phyloP scores from a whole-genome alignment of 2,113 vertebrate species.

The Atrichornis clamosus region DNA sequence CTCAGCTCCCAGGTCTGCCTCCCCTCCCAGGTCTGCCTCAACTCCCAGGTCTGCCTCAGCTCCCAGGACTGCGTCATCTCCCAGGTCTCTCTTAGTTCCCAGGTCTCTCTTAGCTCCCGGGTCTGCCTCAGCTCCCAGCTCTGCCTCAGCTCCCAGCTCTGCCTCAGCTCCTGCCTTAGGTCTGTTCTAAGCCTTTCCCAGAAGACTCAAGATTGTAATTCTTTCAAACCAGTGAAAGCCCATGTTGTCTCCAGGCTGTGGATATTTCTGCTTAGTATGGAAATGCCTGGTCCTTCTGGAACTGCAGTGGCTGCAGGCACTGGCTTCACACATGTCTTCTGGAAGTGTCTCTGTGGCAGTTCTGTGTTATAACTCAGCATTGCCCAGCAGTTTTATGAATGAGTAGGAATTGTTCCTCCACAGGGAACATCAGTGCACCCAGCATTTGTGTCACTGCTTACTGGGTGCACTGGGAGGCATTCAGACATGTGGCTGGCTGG shows the following conservation, averaged over 20 bases:
- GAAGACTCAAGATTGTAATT: not conserved
- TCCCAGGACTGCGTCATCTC: too few relatives aligned
- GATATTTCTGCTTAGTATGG: not conserved
- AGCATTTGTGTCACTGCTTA: not conserved
- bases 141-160: too few relatives aligned
- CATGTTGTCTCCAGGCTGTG: not conserved
- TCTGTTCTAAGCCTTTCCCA: not conserved
- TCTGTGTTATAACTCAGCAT: not conserved
- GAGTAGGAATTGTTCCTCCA: not conserved
- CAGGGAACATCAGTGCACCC: not conserved
- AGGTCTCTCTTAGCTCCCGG: not conserved
- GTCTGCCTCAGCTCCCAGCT: not conserved
- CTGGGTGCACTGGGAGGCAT: not conserved
- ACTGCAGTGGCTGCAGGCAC: not conserved
- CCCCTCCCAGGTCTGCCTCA: not conserved
- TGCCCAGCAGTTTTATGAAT: not conserved
- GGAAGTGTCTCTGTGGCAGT: not conserved
- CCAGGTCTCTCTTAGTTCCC: too few relatives aligned
- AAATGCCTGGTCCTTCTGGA: not conserved
- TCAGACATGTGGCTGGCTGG: not conserved
- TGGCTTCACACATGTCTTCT: rapidly evolving
- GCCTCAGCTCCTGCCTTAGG: not conserved
- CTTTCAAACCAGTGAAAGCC: not conserved
- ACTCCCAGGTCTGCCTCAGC: not conserved
- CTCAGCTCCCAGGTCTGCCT: not conserved